These are phyloP conservation scores for Frieseomelitta varia DNA, from an alignment of 1,140 invertebrate genomes.

Conservation along the genomic window DNA sequence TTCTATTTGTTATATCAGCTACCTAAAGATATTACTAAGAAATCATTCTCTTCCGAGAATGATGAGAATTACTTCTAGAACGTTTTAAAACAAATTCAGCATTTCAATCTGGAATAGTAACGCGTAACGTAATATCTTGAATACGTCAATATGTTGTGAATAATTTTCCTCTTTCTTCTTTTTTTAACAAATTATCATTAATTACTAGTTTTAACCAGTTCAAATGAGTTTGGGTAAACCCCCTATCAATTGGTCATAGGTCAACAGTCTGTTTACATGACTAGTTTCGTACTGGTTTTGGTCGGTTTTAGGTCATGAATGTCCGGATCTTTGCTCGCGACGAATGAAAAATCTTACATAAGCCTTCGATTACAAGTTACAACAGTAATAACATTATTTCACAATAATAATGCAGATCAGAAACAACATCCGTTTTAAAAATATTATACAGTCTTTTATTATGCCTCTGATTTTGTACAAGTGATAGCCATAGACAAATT, in stretches of 20 bases:
- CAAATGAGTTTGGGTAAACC: conserved; percentile 9
- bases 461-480: not conserved
- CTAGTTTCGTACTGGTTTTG: conserved; percentile 33
- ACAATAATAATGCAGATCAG: not conserved
- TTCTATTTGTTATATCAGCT: not conserved
- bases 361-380: not conserved
- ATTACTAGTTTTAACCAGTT: conserved; percentile 14
- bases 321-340: not conserved
- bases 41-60: not conserved
- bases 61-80: not conserved
- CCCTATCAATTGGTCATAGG: conserved; percentile 36
- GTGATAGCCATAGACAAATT: not conserved
- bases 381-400: not conserved
- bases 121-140: not conserved
- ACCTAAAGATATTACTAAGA: not conserved
- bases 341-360: not conserved
- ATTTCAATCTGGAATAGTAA: not conserved
- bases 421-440: not conserved
- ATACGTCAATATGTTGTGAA: not conserved
- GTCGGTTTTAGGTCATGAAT: conserved; percentile 44
- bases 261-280: conserved; percentile 51
- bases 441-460: conserved; percentile 34
- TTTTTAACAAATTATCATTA: not conserved
- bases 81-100: not conserved
- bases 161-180: not conserved